phyloP scores from a whole-genome alignment of 2,797 vertebrate genomes.

The Saxicola maurus region DNA sequence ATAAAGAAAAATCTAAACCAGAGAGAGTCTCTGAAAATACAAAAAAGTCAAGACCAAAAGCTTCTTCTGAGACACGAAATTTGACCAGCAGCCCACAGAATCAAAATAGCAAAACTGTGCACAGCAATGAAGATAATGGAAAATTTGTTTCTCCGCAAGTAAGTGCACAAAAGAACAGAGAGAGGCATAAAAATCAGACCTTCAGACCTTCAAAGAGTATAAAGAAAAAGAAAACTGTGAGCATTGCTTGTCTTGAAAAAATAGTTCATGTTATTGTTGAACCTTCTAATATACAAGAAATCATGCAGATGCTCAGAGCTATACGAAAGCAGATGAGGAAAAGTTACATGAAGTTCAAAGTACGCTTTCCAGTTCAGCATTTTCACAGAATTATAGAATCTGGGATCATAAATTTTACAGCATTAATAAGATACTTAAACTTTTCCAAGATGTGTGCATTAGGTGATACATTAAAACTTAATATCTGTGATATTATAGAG shows the following conservation, averaged over 20 bases:
- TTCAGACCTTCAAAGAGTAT: constrained; percentile 39
- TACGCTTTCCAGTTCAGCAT: constrained; percentile 85
- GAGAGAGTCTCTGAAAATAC: constrained; percentile 46
- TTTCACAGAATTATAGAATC: constrained; percentile 91
- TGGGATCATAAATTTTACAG: constrained; percentile 84
- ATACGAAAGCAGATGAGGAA: constrained; percentile 85
- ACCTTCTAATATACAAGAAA: constrained; percentile 79
- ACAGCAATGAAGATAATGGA: constrained; percentile 35
- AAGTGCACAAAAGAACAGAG: constrained; percentile 39
- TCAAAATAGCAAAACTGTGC: constrained; percentile 29
- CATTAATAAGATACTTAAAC: constrained; percentile 82
- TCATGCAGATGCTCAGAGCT: constrained; percentile 86
- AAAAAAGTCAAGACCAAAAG: constrained; percentile 39
- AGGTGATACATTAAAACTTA: constrained; percentile 76
- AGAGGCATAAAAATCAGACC: constrained; percentile 45
- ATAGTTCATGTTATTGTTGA: constrained; percentile 72
- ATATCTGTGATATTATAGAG: constrained; percentile 80
- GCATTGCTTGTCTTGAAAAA: constrained; percentile 71
- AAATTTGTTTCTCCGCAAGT: constrained; percentile 50
- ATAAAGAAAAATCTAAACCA: constrained; percentile 73
- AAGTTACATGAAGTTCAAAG: constrained; percentile 97
- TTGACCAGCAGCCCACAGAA: constrained; percentile 11
- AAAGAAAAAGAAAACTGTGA: constrained; percentile 65
- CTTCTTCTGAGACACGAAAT: constrained; percentile 45
- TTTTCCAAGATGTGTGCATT: constrained; percentile 80